Base-by-base conservation (phyloP, 2,797 vertebrate species). In the Macropodus opercularis region DNA sequence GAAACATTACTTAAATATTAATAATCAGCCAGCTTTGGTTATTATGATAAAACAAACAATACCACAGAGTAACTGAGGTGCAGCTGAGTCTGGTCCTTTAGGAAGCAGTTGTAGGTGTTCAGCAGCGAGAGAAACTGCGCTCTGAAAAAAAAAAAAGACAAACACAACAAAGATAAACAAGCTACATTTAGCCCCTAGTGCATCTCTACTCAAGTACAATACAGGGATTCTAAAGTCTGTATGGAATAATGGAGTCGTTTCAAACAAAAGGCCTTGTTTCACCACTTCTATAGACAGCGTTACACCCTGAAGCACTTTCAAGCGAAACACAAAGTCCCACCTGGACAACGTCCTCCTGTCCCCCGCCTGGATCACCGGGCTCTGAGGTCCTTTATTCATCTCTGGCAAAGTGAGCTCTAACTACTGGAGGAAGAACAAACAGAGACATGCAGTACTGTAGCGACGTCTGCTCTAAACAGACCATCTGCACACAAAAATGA, bases 51-150 rank as follows among this genome's bases (percentile, higher is more conserved):
- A 35, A 35, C n/a, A 15, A 15, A 36, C 2, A 8, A 17, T 38
- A 98, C 97, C 93, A 95, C 92, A 59, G 67, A 77, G 39, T 81
- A 93, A 24, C 79, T 81, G 73, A 98, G 91, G 13, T 95, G 95
- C 27, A 96, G 91, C 17, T 96, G 94, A 64, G 92, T 88, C 75
- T 96, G 93, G 57, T 97, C 94, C 48, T 88, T 93, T 21, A 96
- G 93, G 87, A 94, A 98, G 50, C 92, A 95, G 82, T 98, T 98
- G 56, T 98, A 98, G 9, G 91, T 94, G 79, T 90, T 93, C 67
- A 98, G 58, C 71, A 98, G 88, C 24, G 91, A 94, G 60, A 89
- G 66, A 51, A 98, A 94, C 65, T 94, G 89, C 52, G 92, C 87
- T 83, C 97, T 98, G 71, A 64, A 92, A 77, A 18, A 0, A n/a